phyloP scores from a whole-genome alignment of 2,797 vertebrate species.

The Parauchenoglanis punctatus region DNA sequence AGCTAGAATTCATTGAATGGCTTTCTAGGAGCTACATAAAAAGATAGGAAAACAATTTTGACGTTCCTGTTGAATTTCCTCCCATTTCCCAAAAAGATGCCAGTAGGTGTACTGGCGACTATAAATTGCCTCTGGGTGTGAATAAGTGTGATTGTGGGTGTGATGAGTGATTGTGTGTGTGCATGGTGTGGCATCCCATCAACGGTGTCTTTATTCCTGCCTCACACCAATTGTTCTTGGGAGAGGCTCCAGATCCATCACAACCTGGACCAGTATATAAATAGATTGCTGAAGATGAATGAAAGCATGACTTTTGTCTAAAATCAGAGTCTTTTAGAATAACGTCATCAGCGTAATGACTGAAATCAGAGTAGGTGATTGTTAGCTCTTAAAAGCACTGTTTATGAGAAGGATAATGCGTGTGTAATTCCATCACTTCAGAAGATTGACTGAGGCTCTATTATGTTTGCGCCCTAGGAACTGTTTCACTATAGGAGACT shows the following conservation, averaged over 20 bases:
- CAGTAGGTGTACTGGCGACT: not conserved
- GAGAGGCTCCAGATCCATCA: not conserved
- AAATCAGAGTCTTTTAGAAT: not conserved
- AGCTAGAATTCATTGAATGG: not conserved
- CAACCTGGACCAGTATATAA: not conserved
- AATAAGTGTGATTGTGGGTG: not conserved
- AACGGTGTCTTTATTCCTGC: not conserved
- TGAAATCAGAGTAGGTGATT: slow-evolving; percentile 49
- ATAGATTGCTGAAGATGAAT: not conserved
- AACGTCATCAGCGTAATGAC: slow-evolving; percentile 37
- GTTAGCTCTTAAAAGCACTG: not conserved
- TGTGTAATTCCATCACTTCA: slow-evolving; percentile 66
- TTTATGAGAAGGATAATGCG: slow-evolving; percentile 19
- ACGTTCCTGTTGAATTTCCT: not conserved
- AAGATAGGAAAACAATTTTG: not conserved
- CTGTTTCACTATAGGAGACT: slow-evolving; percentile 57
- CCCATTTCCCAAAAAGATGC: not conserved
- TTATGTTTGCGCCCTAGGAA: slow-evolving; percentile 61
- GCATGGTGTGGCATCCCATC: not conserved
- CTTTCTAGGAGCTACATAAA: not conserved
- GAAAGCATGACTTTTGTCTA: not conserved
- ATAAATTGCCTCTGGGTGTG: not conserved
- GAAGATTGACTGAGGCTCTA: slow-evolving; percentile 61
- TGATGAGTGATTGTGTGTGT: no score
- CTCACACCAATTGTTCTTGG: not conserved